A percentile compares a stretch with the other conserved stretches of the same genome.
Conservation (phyloP, 2,888 invertebrate genomes). For the Mesochorus sp. region DNA sequence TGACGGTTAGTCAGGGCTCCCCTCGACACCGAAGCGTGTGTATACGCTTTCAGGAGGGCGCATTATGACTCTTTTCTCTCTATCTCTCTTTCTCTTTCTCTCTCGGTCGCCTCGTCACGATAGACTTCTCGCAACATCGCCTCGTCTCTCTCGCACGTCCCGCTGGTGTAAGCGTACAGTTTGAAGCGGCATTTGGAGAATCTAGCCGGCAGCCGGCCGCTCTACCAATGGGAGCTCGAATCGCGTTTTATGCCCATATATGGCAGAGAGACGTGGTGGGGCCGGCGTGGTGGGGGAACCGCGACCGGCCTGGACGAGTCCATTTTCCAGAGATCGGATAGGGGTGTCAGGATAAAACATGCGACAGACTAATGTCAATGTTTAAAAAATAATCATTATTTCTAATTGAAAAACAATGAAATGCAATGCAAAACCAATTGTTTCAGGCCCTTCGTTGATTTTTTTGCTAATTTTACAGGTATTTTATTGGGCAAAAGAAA, state of each 20-base stretch:
- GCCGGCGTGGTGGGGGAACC: conserved; percentile 83
- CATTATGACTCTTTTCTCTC: conserved; percentile 64
- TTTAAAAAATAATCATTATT: conserved; percentile 18
- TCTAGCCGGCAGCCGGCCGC: conserved; percentile 83
- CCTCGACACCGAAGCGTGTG: conserved; percentile 69
- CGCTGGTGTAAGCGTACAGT: conserved; percentile 74
- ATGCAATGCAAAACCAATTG: background rate
- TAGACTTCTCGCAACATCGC: conserved; percentile 20
- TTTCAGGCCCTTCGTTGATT: background rate
- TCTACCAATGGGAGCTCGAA: conserved; percentile 86
- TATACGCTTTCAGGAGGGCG: conserved; percentile 70
- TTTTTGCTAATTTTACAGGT: background rate
- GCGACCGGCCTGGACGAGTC: conserved; percentile 79
- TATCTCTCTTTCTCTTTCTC: conserved; percentile 8
- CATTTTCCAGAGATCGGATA: conserved; percentile 65
- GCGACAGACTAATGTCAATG: conserved; percentile 11
- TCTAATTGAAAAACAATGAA: background rate
- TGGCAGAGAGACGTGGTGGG: conserved; percentile 87
- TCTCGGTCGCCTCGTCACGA: conserved; percentile 24
- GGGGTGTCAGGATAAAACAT: conserved; percentile 64
- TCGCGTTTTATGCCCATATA: conserved; percentile 92
- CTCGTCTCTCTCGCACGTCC: conserved; percentile 43
- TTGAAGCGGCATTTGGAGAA: conserved; percentile 82
- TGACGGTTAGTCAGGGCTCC: conserved; percentile 76
- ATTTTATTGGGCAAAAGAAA: background rate